Base-by-base conservation (phyloP, 2,113 vertebrate species). In the Dasyprocta punctata region DNA sequence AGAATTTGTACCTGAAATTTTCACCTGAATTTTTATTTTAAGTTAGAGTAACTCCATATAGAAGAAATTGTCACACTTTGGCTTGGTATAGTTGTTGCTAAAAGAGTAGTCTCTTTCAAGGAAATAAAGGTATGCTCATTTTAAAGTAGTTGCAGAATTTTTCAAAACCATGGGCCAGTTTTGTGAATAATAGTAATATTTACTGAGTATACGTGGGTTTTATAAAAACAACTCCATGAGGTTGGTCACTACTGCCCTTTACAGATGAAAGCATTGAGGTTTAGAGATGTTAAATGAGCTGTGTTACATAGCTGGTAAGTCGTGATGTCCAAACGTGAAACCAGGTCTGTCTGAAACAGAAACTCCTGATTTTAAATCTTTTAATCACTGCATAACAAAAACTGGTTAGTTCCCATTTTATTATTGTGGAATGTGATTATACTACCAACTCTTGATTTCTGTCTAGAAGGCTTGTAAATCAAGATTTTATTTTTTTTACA, bases 401-500 rank as follows among this genome's bases (percentile, higher is more conserved):
- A 54, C 12, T 86, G 36, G 10, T 63, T 77, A 86, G 38, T 88
- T 92, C 38, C 3, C 60, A 44, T 56, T 77, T 95, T 63, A 58
- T 49, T 44, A 9, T 81, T 73, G 54, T 96, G 52, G 89, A 69
- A 58, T 86, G 28, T 56, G 92, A 30, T 7, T 77, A 36, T 5
- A 54, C 38, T 77, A 3, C 7, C 41, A 90, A 33, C 16, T 97
- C 54, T 88, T 71, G 7, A 78, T 97, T 95, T 95, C 71, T 92
- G 17, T 85, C 54, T 61, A 36, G 26, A 81, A 33, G 90, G 4
- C 3, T 82, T 58, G 24, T 60, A 78, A 17, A 13, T 58, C 17
- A 92, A 52, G 33, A 49, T 95, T 88, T 92, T 90, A 60, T 95
- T 88, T 92, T 92, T 92, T 96, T 94, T 52, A 49, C 54, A 85